A percentile compares a stretch with the other conserved stretches of the same genome.
Evolutionary conservation across 1,140 invertebrate genomes (phyloP).

Genomic region (Philopotamus ludificatus): DNA sequence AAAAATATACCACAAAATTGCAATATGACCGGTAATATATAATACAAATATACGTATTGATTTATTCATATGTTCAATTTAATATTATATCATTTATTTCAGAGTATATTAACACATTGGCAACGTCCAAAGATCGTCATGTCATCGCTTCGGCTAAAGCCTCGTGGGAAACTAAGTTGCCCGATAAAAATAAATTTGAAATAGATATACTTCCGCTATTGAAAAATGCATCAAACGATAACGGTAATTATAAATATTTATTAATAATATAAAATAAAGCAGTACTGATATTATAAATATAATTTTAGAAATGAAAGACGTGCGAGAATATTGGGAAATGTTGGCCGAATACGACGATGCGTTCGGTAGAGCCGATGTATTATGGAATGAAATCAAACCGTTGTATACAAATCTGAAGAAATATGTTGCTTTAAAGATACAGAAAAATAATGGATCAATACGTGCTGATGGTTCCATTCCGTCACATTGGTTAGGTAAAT

Average conservation of each 20-base stretch:
- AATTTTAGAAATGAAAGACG: too few relatives aligned
- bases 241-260: too few relatives aligned
- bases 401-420: slow-evolving; percentile 59
- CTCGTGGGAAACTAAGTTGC: slow-evolving; percentile 52
- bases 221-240: slow-evolving; percentile 56
- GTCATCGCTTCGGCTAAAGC: slow-evolving; percentile 47
- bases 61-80: too few relatives aligned
- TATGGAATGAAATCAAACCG: slow-evolving; percentile 57
- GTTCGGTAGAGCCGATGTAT: slow-evolving; percentile 51
- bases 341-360: slow-evolving; percentile 56
- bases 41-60: not conserved
- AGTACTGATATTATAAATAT: too few relatives aligned
- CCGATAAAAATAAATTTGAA: slow-evolving; percentile 50
- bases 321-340: slow-evolving; percentile 62
- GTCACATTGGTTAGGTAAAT: slow-evolving; percentile 59
- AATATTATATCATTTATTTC: too few relatives aligned
- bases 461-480: slow-evolving; percentile 52
- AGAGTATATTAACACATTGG: slow-evolving; percentile 50
- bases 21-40: slow-evolving; percentile 32
- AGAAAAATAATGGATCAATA: slow-evolving; percentile 47
- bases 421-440: slow-evolving; percentile 52
- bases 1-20: slow-evolving; percentile 30
- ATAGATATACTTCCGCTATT: slow-evolving; percentile 56
- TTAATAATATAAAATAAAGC: too few relatives aligned
- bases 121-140: slow-evolving; percentile 49